Conservation (phyloP, 2,797 vertebrate species). For the Trichosurus vulpecula region DNA sequence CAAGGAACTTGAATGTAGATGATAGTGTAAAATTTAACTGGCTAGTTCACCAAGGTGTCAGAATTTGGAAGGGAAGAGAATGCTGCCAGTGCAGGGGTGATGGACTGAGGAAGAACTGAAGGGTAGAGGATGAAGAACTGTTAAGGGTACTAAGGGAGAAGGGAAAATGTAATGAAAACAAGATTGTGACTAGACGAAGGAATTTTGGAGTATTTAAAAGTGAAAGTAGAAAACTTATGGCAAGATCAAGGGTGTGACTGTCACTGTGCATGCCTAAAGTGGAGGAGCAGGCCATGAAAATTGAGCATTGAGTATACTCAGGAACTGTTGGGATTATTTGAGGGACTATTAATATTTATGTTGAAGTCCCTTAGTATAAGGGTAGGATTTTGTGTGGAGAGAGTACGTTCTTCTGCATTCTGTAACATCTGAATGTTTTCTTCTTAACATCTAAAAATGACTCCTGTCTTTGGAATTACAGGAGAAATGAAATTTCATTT, state of each 20-base stretch:
- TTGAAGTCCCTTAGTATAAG: background rate
- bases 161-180: background rate
- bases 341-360: background rate
- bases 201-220: background rate
- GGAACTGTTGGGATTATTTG: background rate
- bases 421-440: background rate
- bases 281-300: background rate
- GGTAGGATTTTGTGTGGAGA: background rate
- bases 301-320: background rate
- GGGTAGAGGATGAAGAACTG: background rate
- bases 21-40: background rate
- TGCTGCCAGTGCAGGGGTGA: background rate
- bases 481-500: background rate
- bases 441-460: background rate
- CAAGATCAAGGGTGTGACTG: background rate
- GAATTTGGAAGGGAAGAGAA: background rate
- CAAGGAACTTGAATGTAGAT: background rate
- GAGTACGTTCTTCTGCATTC: background rate
- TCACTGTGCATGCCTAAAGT: no score
- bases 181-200: background rate
- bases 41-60: background rate
- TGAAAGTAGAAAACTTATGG: background rate
- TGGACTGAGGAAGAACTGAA: background rate
- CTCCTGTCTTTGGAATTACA: background rate
- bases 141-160: background rate